Evolutionary conservation across 2,797 vertebrate genomes (phyloP), one percentile per base, ranked within the genome.

Genomic region (Anableps anableps): DNA sequence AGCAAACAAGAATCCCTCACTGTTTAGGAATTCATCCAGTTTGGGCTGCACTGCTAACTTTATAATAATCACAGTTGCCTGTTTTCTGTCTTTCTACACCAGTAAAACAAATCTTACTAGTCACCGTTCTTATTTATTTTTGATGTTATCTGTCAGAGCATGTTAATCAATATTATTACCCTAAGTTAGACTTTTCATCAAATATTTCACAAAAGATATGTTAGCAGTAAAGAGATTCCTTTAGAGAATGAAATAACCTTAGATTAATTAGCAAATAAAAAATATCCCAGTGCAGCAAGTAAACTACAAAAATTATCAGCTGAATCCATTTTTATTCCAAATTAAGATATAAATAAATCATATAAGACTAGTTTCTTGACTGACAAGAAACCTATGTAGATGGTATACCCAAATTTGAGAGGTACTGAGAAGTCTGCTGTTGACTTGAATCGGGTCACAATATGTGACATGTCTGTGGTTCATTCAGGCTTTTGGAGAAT

Each of bases 51-150:
- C 21, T 53, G 38, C 60, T 60, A 79, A 85, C 29, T 26, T 74
- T 41, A 62, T 78, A 77, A 91, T 86, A 90, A 92, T 93, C 86
- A 90, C 77, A 29, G 83, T 88, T 71, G 87, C 38, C 8, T 86
- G 78, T 60, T 80, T 89, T 89, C 78, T 73, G n/a, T 11, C 26
- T 73, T 64, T 38, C 5, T 45, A 81, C 23, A 75, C 7, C 19
- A 47, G 45, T 47, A 55, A 78, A 41, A 23, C 41, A 60, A 19
- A 0, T 8, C 41, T 50, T 0, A 43, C 31, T 78, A 50, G n/a
- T n/a, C 50, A 51, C 50, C 19, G 21, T 50, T 19, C 3, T 58
- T 29, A n/a, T 38, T 70, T 14, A 45, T 29, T 45, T n/a, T 45
- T 29, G 23, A 19, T 68, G 16, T 36, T 64, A 36, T 41, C 64